Percentiles rank a stretch among this genome's conserved stretches.
Conservation (phyloP, 2,888 invertebrate species). For the Ophion ventricosus region DNA sequence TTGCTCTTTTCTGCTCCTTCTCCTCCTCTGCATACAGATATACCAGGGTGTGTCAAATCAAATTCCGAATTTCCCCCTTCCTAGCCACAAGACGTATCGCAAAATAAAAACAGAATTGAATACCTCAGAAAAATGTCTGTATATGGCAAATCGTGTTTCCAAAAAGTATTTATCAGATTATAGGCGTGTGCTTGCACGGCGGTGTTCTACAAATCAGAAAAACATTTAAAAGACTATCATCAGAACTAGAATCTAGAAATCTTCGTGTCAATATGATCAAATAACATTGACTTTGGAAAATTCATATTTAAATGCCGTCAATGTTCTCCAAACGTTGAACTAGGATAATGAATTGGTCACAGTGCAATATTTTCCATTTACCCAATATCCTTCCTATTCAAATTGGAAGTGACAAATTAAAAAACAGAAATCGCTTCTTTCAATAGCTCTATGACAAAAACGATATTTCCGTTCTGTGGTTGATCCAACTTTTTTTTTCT, state of each 20-base stretch:
- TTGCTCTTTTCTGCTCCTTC: constrained; percentile 48
- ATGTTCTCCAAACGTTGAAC: too few relatives aligned
- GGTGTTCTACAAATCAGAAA: not conserved
- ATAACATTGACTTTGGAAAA: too few relatives aligned
- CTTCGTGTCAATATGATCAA: too few relatives aligned
- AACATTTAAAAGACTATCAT: not conserved
- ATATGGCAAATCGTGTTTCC: not conserved
- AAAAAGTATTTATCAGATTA: not conserved
- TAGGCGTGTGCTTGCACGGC: not conserved
- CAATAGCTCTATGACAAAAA: not conserved
- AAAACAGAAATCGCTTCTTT: not conserved
- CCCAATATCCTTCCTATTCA: not conserved
- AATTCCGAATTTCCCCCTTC: not conserved
- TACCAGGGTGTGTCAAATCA: not conserved
- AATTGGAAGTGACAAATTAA: not conserved
- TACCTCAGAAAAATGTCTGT: not conserved
- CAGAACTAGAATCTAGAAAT: too few relatives aligned
- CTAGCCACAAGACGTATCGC: not conserved
- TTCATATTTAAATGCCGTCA: too few relatives aligned
- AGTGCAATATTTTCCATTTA: too few relatives aligned
- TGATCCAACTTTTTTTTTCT: constrained; percentile 18
- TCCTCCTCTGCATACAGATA: constrained; percentile 8
- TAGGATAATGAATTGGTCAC: too few relatives aligned
- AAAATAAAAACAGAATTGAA: not conserved
- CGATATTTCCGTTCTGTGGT: not conserved